phyloP scores from a whole-genome alignment of 2,888 invertebrate genomes.

The Leptinotarsa tumamoca region DNA sequence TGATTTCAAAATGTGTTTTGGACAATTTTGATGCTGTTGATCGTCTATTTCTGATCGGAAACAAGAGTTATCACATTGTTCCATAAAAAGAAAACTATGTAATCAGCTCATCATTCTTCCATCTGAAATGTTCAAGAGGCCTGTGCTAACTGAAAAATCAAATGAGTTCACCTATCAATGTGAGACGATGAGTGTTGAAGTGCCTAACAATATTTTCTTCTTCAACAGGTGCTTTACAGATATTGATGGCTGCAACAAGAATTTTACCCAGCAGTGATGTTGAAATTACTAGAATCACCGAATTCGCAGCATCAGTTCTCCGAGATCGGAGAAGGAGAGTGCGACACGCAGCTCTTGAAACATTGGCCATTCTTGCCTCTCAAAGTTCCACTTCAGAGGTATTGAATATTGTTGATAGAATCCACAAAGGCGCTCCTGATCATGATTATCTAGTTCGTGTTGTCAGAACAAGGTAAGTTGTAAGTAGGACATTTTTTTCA shows the following conservation, averaged over 20 bases:
- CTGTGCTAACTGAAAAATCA: too few species aligned
- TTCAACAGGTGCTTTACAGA: slow-evolving; percentile 52
- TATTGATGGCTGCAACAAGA: slow-evolving; percentile 79
- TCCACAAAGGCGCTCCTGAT: slow-evolving; percentile 63
- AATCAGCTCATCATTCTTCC: too few species aligned
- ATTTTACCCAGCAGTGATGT: slow-evolving; percentile 84
- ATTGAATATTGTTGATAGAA: slow-evolving; percentile 72
- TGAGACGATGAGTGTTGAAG: too few species aligned
- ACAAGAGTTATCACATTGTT: too few species aligned
- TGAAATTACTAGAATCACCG: slow-evolving; percentile 67
- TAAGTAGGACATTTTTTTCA: background rate
- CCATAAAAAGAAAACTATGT: too few species aligned
- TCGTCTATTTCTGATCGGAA: too few species aligned
- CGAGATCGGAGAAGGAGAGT: slow-evolving; percentile 78
- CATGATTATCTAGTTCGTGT: slow-evolving; percentile 76
- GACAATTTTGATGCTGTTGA: too few species aligned
- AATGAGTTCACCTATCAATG: too few species aligned
- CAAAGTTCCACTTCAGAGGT: slow-evolving; percentile 75
- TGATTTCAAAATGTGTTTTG: too few species aligned
- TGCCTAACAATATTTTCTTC: background rate
- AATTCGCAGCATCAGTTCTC: slow-evolving; percentile 60
- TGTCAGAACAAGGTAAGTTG: slow-evolving; percentile 74
- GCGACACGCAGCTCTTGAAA: slow-evolving; percentile 83
- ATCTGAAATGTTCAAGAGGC: too few species aligned
- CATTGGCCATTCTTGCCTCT: slow-evolving; percentile 82